Percentiles rank a stretch among this genome's conserved stretches.
These are phyloP conservation scores for Holcopasites calliopsidis DNA, from an alignment of 1,140 invertebrate genomes.

Conservation along the genomic window DNA sequence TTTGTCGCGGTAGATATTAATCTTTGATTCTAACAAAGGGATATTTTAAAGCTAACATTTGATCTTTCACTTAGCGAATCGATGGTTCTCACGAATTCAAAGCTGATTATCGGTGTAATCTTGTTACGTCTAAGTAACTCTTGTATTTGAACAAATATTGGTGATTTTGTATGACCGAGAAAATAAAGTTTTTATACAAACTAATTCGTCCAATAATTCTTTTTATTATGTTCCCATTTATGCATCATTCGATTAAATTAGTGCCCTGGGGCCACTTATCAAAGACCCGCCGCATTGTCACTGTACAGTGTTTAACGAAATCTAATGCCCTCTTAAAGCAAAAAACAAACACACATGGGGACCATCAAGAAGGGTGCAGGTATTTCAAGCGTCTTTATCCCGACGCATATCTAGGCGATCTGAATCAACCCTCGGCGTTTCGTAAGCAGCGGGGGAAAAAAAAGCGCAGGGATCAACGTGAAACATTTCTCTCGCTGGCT, in stretches of 20 bases:
- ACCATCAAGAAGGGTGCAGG: background rate
- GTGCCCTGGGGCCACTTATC: background rate
- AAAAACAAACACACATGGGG: background rate
- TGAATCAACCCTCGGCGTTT: conserved; percentile 1
- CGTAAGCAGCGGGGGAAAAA: background rate
- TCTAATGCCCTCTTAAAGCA: background rate
- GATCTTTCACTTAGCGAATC: conserved; percentile 22
- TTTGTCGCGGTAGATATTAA: conserved; percentile 22
- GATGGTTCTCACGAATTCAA: conserved; percentile 45
- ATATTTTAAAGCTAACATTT: conserved; percentile 34
- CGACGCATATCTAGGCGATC: too few species aligned
- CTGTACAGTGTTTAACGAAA: background rate
- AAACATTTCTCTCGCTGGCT: conserved; percentile 1
- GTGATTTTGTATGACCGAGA: conserved; percentile 62
- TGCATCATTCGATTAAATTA: background rate
- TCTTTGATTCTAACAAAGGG: conserved; percentile 10
- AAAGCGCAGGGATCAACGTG: background rate
- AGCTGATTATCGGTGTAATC: conserved; percentile 51
- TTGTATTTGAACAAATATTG: conserved; percentile 56
- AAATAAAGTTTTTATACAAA: conserved; percentile 63
- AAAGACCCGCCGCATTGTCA: background rate
- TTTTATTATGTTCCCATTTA: background rate
- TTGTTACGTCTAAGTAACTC: conserved; percentile 50
- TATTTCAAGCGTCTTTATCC: conserved; percentile 1
- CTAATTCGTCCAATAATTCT: background rate